These are phyloP conservation scores for Caenorhabditis angaria DNA, from an alignment of 2,888 invertebrate genomes.

Conservation along the genomic window DNA sequence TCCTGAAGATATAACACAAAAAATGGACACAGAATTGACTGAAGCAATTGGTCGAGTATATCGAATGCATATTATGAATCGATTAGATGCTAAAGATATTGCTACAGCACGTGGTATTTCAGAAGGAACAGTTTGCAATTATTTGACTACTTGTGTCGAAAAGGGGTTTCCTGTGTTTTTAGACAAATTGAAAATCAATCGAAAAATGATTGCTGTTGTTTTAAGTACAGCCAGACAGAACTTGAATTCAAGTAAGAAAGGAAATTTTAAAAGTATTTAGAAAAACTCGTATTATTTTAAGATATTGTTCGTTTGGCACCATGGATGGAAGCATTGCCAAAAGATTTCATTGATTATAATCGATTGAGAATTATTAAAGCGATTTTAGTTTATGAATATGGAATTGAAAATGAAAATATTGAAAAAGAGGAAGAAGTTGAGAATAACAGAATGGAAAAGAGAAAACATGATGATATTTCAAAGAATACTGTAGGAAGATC, in stretches of 20 bases:
- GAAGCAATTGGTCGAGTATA: constrained; percentile 23
- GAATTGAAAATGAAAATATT: constrained; percentile 11
- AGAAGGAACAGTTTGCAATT: constrained; percentile 33
- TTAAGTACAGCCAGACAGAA: constrained; percentile 30
- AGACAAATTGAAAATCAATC: constrained; percentile 40
- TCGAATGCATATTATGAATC: constrained; percentile 20
- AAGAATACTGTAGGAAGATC: not conserved
- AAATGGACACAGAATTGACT: constrained; percentile 24
- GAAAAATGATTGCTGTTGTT: constrained; percentile 36
- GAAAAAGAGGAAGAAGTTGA: constrained; percentile 2
- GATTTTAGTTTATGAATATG: constrained; percentile 58
- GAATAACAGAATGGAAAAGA: not conserved
- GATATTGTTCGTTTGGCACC: constrained; percentile 58
- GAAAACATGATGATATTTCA: not conserved
- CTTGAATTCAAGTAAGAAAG: constrained; percentile 7
- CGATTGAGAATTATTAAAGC: constrained; percentile 47
- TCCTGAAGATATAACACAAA: constrained; percentile 10
- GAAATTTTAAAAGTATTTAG: not conserved
- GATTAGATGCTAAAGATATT: constrained; percentile 17
- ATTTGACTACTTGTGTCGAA: constrained; percentile 39
- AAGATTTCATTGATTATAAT: constrained; percentile 45
- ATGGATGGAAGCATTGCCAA: constrained; percentile 56
- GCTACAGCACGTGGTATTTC: constrained; percentile 21
- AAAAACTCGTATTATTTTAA: constrained; percentile 15
- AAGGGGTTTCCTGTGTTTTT: constrained; percentile 61